Base-by-base conservation (phyloP, 2,797 vertebrate species). In the Tenualosa ilisha region DNA sequence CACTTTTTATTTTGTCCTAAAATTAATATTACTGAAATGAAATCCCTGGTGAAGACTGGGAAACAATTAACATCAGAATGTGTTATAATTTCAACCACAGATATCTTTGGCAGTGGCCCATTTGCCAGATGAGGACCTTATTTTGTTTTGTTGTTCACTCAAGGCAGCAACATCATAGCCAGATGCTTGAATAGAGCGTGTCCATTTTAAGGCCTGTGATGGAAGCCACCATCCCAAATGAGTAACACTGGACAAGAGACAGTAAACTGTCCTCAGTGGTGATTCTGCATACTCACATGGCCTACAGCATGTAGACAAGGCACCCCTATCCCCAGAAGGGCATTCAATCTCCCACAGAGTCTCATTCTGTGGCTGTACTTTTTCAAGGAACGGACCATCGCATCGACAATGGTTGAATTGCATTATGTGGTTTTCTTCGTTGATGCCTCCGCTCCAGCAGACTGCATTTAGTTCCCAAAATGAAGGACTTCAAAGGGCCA, bases 51-150 rank as follows among this genome's bases (percentile, higher is more conserved):
- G 88, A 90, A 89, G 72, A 91, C 89, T 91, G 85, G 86, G 90
- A 91, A 91, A 87, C 86, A 90, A 91, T 91, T 89, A 89, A 90
- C 88, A 85, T 88, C 89, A 85, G 65, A 83, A 65, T 85, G 85
- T 86, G 87, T 89, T 84, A 81, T 83, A 86, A 82, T 82, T 65
- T 86, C 81, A 31, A 86, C 81, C 53, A 82, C 84, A 87, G 83
- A 88, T 87, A 50, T 86, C 43, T 84, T 37, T 90, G 90, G 87
- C 88, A 86, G 40, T 31, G 53, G 22, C 79, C 86, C 63, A 31
- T 84, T 1, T 51, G 81, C 56, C 89, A 88, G 86, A 90, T 89
- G 85, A 83, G 85, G 88, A 72, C 81, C 31, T 72, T 84, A 85
- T 86, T 86, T 81, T 61, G 20, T 82, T 84, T 81, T 81, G 72